Evolutionary conservation across 2,113 vertebrate genomes (phyloP).

Genomic region (Mixornis gularis): DNA sequence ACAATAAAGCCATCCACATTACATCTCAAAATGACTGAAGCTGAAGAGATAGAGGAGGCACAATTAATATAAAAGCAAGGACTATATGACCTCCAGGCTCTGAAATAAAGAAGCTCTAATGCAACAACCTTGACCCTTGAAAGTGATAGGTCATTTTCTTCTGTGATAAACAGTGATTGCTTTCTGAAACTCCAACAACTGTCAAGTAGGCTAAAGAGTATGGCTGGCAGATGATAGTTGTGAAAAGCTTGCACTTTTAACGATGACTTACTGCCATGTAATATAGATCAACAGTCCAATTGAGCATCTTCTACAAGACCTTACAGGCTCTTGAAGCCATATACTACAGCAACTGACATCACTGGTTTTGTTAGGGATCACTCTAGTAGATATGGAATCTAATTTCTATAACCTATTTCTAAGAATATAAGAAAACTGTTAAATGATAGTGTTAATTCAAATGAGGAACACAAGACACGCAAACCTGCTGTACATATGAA

Average conservation of each 20-base stretch:
- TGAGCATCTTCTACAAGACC: not conserved
- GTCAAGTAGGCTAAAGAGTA: not conserved
- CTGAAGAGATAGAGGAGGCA: not conserved
- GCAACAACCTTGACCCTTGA: not conserved
- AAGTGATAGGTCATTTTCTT: conserved; percentile 7
- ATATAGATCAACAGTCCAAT: not conserved
- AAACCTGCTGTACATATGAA: not conserved
- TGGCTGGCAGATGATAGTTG: not conserved
- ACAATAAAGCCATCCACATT: not conserved
- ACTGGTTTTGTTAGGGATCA: not conserved
- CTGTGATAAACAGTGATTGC: conserved; percentile 15
- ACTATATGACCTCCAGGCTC: not conserved
- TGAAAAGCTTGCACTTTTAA: conserved; percentile 18
- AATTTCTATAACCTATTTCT: not conserved
- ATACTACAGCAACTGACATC: not conserved
- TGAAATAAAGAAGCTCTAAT: not conserved
- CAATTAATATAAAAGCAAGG: not conserved
- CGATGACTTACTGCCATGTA: conserved; percentile 2
- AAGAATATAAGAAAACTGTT: not conserved
- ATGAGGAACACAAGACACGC: not conserved
- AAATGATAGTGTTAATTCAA: not conserved
- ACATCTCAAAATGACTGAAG: not conserved
- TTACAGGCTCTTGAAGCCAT: not conserved
- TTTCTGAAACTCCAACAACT: conserved; percentile 33
- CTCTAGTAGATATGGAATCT: not conserved